These are phyloP conservation scores for Pterois miles DNA, from an alignment of 2,797 vertebrate species.

Conservation along the genomic window DNA sequence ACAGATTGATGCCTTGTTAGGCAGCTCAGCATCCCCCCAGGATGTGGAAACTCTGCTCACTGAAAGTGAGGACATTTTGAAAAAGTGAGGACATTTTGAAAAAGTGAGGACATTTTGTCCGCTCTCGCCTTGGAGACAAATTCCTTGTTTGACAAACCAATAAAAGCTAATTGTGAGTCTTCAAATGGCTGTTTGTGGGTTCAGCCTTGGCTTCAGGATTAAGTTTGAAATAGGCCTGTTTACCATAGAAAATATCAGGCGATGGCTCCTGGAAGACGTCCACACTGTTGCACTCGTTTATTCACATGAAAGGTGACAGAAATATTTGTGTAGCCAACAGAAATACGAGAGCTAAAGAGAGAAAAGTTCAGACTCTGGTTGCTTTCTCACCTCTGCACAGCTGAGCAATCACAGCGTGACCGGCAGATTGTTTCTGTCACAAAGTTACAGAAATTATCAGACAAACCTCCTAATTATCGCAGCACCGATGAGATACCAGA, in stretches of 20 bases:
- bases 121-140: background rate
- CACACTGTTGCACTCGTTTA: background rate
- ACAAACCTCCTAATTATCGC: too few relatives aligned
- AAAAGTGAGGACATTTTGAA: background rate
- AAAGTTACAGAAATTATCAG: too few relatives aligned
- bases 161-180: background rate
- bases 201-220: background rate
- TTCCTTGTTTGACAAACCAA: background rate
- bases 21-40: conserved; percentile 19
- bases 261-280: background rate
- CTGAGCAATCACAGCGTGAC: too few relatives aligned
- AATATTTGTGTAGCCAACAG: background rate
- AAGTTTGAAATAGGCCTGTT: background rate
- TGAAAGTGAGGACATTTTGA: background rate
- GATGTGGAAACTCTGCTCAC: conserved; percentile 31
- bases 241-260: background rate
- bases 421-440: too few relatives aligned
- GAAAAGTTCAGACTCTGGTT: background rate
- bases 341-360: background rate
- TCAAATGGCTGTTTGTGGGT: background rate
- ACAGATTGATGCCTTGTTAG: conserved; percentile 23
- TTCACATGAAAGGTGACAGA: background rate
- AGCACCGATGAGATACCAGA: too few relatives aligned
- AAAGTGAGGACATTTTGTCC: conserved; percentile 10
- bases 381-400: too few relatives aligned